Conservation (phyloP, 2,797 vertebrate genomes). For the Balearica regulorum region DNA sequence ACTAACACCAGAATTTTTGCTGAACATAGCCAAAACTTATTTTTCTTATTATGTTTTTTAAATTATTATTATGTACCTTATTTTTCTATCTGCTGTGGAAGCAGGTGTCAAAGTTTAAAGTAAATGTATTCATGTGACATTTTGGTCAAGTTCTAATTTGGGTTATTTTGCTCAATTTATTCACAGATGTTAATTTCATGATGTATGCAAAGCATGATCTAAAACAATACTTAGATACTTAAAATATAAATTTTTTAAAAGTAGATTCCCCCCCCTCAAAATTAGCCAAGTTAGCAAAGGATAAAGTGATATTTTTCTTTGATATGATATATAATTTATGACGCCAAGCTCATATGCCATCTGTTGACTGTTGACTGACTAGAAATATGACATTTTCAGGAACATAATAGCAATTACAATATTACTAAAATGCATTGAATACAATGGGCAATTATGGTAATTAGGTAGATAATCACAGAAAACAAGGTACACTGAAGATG, state of each 20-base stretch:
- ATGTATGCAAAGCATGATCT: not conserved
- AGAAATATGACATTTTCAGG: not conserved
- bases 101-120: not conserved
- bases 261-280: not conserved
- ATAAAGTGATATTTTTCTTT: not conserved
- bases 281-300: not conserved
- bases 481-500: not conserved
- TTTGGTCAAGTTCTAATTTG: not conserved
- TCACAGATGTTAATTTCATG: not conserved
- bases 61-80: not conserved
- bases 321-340: not conserved
- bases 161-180: not conserved
- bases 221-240: not conserved
- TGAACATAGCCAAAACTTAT: not conserved
- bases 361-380: not conserved
- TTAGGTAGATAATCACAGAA: not conserved
- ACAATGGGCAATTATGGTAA: not conserved
- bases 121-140: not conserved
- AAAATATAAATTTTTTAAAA: not conserved
- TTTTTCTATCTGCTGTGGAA: not conserved
- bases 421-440: not conserved
- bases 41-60: not conserved
- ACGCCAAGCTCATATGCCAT: not conserved
- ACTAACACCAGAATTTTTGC: not conserved
- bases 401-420: not conserved